Evolutionary conservation across 2,113 vertebrate species (phyloP).

Genomic region (Scortum barcoo): DNA sequence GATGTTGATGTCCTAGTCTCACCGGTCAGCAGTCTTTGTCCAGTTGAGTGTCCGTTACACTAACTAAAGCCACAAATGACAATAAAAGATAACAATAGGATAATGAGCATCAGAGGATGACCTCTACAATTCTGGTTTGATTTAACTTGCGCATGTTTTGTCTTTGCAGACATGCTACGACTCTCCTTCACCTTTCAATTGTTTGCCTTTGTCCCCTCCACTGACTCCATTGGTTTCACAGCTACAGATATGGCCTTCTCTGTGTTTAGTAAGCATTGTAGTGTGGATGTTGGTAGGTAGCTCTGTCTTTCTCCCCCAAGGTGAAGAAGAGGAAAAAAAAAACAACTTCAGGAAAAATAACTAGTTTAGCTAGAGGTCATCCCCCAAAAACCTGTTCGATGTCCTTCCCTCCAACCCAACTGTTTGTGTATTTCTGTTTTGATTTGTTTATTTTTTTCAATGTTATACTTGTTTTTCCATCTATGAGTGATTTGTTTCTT

Average conservation of each 20-base stretch:
- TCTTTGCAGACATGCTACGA: conserved; percentile 33
- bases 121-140: conserved; percentile 44
- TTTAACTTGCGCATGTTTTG: conserved; percentile 38
- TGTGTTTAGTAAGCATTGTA: conserved; percentile 74
- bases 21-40: conserved; percentile 37
- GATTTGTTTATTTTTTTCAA: conserved; percentile 39
- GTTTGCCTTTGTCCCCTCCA: conserved; percentile 63
- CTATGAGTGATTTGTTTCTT: conserved; percentile 69
- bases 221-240: conserved; percentile 65
- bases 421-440: conserved; percentile 39
- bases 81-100: conserved; percentile 33
- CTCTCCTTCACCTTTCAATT: conserved; percentile 26
- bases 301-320: conserved; percentile 30
- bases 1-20: conserved; percentile 56
- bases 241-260: conserved; percentile 72
- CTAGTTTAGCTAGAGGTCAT: conserved; percentile 63
- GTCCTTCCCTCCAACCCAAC: conserved; percentile 41
- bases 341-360: conserved; percentile 67
- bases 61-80: conserved; percentile 38
- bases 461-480: conserved; percentile 42
- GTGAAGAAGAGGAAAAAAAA: conserved; percentile 42
- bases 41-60: conserved; percentile 55
- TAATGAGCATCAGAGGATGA: conserved; percentile 28
- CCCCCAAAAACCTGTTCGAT: conserved; percentile 42
- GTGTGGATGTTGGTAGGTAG: conserved; percentile 75